phyloP scores from a whole-genome alignment of 30 jellyfish, hydroid and myxozoan species.

The Chironex yamaguchii region DNA sequence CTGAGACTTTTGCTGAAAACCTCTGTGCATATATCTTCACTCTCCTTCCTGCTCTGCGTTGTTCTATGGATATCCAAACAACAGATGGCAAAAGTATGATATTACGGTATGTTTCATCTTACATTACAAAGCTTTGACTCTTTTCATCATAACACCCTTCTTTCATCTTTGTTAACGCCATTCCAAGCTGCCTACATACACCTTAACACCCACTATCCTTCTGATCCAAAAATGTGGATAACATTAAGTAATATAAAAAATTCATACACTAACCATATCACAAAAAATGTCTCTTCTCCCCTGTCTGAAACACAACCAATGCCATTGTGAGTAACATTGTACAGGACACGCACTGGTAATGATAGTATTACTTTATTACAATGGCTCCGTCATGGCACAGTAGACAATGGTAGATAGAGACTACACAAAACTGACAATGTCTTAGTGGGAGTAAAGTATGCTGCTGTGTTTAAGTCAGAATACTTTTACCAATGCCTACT shows the following conservation, averaged over 20 bases:
- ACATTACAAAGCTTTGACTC: slow-evolving; percentile 6
- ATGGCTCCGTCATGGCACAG: not conserved
- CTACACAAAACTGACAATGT: not conserved
- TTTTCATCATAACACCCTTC: slow-evolving; percentile 7
- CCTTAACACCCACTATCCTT: not conserved
- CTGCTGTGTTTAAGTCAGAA: not conserved
- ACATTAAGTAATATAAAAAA: not conserved
- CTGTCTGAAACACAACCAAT: not conserved
- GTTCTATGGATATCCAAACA: slow-evolving; percentile 57
- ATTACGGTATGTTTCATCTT: slow-evolving; percentile 47
- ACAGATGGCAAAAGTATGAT: slow-evolving; percentile 46
- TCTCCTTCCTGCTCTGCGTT: slow-evolving; percentile 18
- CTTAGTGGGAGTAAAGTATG: not conserved
- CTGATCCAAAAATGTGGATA: not conserved
- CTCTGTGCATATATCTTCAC: slow-evolving; percentile 55
- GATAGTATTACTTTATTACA: not conserved
- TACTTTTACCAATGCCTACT: not conserved
- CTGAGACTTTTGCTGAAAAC: slow-evolving; percentile 8
- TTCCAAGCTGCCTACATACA: not conserved
- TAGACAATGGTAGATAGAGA: not conserved
- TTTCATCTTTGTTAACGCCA: not conserved
- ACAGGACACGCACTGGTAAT: not conserved
- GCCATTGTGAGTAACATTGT: not conserved
- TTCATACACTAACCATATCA: not conserved
- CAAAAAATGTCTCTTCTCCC: not conserved